Evolutionary conservation across 2,888 invertebrate species (phyloP), one percentile per base, ranked within the genome.

Genomic region (Tachina fera): DNA sequence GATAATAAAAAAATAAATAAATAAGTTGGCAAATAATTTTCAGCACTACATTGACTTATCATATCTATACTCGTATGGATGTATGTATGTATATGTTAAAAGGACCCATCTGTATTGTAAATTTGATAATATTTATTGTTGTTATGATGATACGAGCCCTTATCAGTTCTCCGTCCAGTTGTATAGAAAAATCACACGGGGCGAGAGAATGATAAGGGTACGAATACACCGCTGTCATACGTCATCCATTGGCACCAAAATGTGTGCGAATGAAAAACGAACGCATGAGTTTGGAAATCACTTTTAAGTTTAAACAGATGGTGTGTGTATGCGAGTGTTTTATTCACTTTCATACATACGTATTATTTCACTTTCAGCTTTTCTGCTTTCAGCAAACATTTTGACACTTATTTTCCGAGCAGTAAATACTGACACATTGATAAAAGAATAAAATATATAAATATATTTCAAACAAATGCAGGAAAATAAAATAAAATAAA

Each of bases 161-260:
- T 97, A 97, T 97, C 97, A 97, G 97, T 97, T 97, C 97, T 98
- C 97, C 97, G 97, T 98, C 97, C 97, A 97, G 97, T 97, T 93
- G 96, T 95, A 92, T 93, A 61, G 93, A 91, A 92, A 94, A 94
- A 94, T 88, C 89, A 95, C 95, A 97, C 96, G 96, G 96, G 97
- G 96, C 96, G 95, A 95, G 96, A 96, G 97, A 97, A 97, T 98
- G 97, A 97, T 96, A 98, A 97, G 97, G 97, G 97, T 93, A 93
- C 94, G 94, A 93, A 93, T 92, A 90, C 92, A 93, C 93, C 93
- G 91, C 89, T 89, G 88, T 87, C 88, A 87, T 68, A 82, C 84
- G 75, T 75, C 84, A 76, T 60, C 16, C 31, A 77, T 80, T 78
- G 71, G 78, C 63, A 72, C 65, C 78, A 87, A 76, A 77, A 68